Conservation (phyloP, 2,888 invertebrate genomes). For the Cryptophagus acutangulus region DNA sequence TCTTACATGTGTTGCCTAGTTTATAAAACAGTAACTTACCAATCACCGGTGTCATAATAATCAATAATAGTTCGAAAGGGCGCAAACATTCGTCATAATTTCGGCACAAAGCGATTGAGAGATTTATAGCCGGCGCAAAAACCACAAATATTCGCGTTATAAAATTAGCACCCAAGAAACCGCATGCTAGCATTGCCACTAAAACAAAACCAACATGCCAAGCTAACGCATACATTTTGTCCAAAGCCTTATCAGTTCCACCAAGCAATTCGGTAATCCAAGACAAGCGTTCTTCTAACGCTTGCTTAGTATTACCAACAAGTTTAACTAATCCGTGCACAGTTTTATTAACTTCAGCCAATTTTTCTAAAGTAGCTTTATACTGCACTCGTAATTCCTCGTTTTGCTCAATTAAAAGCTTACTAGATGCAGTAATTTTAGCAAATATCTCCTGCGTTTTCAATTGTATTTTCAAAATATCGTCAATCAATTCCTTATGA, state of each 20-base stretch:
- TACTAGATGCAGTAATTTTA: slow-evolving; percentile 49
- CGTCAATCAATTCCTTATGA: slow-evolving; percentile 53
- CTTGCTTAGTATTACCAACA: slow-evolving; percentile 39
- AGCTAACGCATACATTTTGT: slow-evolving; percentile 39
- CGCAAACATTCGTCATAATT: slow-evolving; percentile 28
- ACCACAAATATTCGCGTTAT: slow-evolving; percentile 37
- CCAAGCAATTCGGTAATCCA: slow-evolving; percentile 44
- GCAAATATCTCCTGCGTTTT: slow-evolving; percentile 54
- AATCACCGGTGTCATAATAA: slow-evolving; percentile 2
- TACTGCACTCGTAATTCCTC: slow-evolving; percentile 50
- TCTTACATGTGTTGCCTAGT: too few species aligned
- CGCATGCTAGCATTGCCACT: slow-evolving; percentile 42
- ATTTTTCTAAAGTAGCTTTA: slow-evolving; percentile 49
- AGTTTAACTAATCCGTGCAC: slow-evolving; percentile 45
- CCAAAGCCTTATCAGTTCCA: slow-evolving; percentile 44
- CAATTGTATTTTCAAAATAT: slow-evolving; percentile 53
- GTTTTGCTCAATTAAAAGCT: slow-evolving; percentile 49
- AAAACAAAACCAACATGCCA: slow-evolving; percentile 42
- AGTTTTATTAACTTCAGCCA: slow-evolving; percentile 52
- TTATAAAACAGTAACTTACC: slow-evolving; percentile 5
- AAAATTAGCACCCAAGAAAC: slow-evolving; percentile 39
- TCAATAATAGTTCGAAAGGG: background rate
- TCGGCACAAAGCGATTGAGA: slow-evolving; percentile 38
- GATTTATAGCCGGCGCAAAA: slow-evolving; percentile 41
- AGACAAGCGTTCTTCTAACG: slow-evolving; percentile 40